Conservation (phyloP, 2,797 vertebrate species). For the Bucorvus abyssinicus region DNA sequence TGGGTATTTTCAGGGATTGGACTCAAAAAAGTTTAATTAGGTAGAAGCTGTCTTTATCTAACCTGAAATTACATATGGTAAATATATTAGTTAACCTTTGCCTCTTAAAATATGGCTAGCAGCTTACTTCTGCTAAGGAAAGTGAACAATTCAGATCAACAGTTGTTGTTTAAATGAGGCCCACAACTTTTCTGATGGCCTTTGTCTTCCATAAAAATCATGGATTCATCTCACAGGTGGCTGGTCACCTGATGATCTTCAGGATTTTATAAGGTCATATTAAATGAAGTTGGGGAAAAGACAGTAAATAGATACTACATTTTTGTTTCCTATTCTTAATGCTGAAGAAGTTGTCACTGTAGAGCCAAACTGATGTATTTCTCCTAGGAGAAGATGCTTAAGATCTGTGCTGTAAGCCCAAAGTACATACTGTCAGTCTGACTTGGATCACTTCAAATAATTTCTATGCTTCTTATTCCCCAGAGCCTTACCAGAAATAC, state of each 20-base stretch:
- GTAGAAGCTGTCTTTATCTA: background rate
- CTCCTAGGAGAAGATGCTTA: background rate
- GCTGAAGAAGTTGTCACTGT: background rate
- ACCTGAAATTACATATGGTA: background rate
- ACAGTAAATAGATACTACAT: background rate
- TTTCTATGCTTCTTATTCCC: conserved; percentile 14
- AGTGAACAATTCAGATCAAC: background rate
- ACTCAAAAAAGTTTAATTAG: background rate
- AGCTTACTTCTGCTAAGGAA: background rate
- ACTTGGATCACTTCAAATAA: background rate
- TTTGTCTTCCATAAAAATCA: background rate
- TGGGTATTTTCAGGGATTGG: background rate
- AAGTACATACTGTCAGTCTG: background rate
- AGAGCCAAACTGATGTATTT: background rate
- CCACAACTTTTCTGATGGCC: background rate
- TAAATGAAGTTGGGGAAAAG: background rate
- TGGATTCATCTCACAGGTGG: background rate
- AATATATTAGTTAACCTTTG: background rate
- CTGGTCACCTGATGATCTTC: background rate
- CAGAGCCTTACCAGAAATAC: conserved; percentile 94
- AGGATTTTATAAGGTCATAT: background rate
- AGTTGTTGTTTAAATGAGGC: background rate
- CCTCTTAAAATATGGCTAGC: background rate
- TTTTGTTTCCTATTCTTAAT: background rate
- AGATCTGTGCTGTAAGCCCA: background rate